phyloP scores from a whole-genome alignment of 2,113 vertebrate genomes.

The Thryonomys swinderianus region DNA sequence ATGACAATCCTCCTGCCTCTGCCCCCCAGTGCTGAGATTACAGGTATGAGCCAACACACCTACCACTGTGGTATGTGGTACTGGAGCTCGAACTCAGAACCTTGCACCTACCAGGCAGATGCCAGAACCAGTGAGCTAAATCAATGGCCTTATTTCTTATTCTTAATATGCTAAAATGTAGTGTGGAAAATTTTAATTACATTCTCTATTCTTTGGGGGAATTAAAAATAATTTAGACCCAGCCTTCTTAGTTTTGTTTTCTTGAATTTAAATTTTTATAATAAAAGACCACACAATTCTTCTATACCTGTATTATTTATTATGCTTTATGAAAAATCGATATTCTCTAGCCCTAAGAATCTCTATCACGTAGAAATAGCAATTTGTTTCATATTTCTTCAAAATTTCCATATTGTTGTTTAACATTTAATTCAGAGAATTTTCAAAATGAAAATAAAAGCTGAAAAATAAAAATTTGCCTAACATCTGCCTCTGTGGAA shows the following conservation, averaged over 20 bases:
- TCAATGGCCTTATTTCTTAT: constrained; percentile 14
- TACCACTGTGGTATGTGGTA: no score
- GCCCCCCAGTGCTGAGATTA: no score
- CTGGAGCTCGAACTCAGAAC: no score
- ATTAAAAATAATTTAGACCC: constrained; percentile 11
- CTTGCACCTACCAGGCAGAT: no score
- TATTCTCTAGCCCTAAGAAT: background rate
- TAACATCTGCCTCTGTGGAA: background rate
- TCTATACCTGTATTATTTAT: background rate
- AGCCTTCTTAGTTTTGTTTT: constrained; percentile 23
- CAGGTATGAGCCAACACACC: no score
- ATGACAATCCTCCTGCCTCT: no score
- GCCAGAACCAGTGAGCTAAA: no score
- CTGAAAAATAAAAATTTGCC: constrained; percentile 27
- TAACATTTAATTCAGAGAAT: background rate
- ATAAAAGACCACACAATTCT: constrained; percentile 25
- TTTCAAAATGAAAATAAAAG: constrained; percentile 9
- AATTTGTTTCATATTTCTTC: constrained; percentile 2
- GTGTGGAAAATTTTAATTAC: background rate
- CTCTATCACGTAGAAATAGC: background rate
- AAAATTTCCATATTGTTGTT: background rate
- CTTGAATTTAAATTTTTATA: constrained; percentile 33
- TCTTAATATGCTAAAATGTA: constrained; percentile 22
- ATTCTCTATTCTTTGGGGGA: background rate
- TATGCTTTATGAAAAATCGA: background rate